Conservation (phyloP, 2,113 vertebrate genomes). For the Otolemur garnettii region DNA sequence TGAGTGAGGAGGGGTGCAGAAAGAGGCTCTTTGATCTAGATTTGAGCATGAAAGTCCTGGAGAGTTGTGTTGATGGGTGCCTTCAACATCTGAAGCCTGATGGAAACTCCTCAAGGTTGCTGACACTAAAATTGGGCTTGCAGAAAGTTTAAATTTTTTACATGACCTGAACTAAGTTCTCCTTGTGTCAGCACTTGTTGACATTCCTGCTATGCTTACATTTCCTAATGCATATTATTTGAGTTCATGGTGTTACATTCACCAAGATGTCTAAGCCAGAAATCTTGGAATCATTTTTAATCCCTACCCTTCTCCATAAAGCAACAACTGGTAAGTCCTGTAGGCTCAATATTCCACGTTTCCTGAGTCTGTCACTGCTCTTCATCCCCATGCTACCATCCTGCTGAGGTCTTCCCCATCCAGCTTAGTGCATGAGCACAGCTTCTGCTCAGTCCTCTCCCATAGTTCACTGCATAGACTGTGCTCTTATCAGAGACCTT, state of each 20-base stretch:
- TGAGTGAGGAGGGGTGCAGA: not conserved
- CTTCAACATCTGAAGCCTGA: conserved; percentile 33
- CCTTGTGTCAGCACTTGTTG: not conserved
- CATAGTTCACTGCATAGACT: not conserved
- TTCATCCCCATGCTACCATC: not conserved
- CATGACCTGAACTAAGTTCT: conserved; percentile 37
- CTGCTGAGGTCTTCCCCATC: not conserved
- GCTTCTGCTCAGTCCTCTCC: not conserved
- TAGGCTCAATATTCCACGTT: not conserved
- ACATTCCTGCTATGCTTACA: not conserved
- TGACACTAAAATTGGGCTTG: conserved; percentile 5
- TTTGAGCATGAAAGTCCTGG: conserved; percentile 34
- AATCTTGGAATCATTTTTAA: not conserved
- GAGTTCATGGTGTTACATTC: not conserved
- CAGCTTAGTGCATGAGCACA: not conserved
- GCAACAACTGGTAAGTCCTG: not conserved
- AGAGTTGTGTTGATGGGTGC: conserved; percentile 33
- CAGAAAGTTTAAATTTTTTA: conserved; percentile 21
- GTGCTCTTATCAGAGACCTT: not conserved
- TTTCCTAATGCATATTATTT: not conserved
- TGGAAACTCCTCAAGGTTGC: conserved; percentile 32
- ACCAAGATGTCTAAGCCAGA: not conserved
- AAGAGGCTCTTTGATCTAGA: conserved; percentile 12
- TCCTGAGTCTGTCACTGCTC: not conserved
- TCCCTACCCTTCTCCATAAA: not conserved